Evolutionary conservation across 1,140 invertebrate species (phyloP).

Genomic region (Gonatopus flavifemur): DNA sequence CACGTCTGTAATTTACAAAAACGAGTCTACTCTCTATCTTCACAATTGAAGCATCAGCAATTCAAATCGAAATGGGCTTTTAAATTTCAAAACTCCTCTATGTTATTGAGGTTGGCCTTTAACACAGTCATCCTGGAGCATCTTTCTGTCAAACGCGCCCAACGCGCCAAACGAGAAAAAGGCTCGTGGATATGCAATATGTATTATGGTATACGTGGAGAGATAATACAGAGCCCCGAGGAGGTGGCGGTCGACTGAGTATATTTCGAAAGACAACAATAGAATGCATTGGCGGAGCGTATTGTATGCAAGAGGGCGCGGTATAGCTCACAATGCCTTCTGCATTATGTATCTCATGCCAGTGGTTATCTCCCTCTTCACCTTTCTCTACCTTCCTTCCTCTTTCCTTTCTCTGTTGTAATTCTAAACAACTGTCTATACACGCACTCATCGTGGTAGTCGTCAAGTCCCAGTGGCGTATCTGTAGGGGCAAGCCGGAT

Average conservation of each 20-base stretch:
- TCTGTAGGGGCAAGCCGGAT: too few relatives aligned
- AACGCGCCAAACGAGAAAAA: slow-evolving; percentile 29
- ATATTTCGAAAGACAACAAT: slow-evolving; percentile 50
- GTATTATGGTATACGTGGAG: slow-evolving; percentile 39
- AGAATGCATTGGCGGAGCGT: slow-evolving; percentile 45
- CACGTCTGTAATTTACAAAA: too few relatives aligned
- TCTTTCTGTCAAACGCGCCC: slow-evolving; percentile 21
- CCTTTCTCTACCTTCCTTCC: too few relatives aligned
- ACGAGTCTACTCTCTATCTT: too few relatives aligned
- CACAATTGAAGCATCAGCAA: too few relatives aligned
- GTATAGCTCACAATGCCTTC: slow-evolving; percentile 46
- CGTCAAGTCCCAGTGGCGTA: slow-evolving; percentile 18
- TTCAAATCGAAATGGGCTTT: too few relatives aligned
- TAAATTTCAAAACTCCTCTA: too few relatives aligned
- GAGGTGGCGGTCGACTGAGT: slow-evolving; percentile 37
- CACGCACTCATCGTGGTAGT: slow-evolving; percentile 22
- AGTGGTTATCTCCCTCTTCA: slow-evolving; percentile 33
- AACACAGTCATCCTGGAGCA: slow-evolving; percentile 28
- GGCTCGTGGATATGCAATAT: slow-evolving; percentile 34
- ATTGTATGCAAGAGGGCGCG: slow-evolving; percentile 50
- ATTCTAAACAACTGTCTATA: slow-evolving; percentile 39
- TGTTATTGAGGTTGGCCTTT: too few relatives aligned
- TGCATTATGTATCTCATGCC: slow-evolving; percentile 53
- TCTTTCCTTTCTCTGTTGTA: slow-evolving; percentile 41
- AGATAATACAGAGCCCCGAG: slow-evolving; percentile 35